A percentile compares a stretch with the other conserved stretches of the same genome.
phyloP scores from a whole-genome alignment of 2,888 invertebrate genomes.

The Parasteatoda lunata region DNA sequence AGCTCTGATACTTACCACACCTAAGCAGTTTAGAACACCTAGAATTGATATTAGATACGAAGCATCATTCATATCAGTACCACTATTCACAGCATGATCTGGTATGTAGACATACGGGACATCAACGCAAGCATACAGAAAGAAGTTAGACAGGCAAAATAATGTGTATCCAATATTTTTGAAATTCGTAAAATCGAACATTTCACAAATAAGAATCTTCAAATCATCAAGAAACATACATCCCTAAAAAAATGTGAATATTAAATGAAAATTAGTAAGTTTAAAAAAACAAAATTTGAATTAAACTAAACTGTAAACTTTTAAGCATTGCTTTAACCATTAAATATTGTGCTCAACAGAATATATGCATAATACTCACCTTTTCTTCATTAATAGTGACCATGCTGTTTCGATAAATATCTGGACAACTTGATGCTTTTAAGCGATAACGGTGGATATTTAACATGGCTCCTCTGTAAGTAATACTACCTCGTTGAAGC shows the following conservation, averaged over 20 bases:
- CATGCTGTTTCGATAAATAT: constrained; percentile 90
- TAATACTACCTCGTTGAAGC: constrained; percentile 80
- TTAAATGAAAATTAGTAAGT: too few relatives aligned
- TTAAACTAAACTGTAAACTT: background rate
- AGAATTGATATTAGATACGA: constrained; percentile 89
- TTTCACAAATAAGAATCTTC: constrained; percentile 84
- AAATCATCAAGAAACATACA: constrained; percentile 78
- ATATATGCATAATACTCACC: constrained; percentile 75
- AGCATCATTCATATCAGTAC: constrained; percentile 81
- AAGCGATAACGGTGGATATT: constrained; percentile 85
- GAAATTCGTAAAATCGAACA: constrained; percentile 88
- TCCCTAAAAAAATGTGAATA: constrained; percentile 56
- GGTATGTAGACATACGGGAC: constrained; percentile 95
- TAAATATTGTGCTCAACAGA: background rate
- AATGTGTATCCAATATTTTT: constrained; percentile 77
- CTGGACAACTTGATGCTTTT: constrained; percentile 90
- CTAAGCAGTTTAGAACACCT: constrained; percentile 91
- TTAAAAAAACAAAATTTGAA: background rate
- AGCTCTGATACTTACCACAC: constrained; percentile 81
- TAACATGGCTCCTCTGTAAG: constrained; percentile 89
- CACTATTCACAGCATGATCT: constrained; percentile 84
- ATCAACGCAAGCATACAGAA: constrained; percentile 91
- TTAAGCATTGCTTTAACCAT: background rate
- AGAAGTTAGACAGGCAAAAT: constrained; percentile 88
- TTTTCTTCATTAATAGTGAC: constrained; percentile 86